Conservation (phyloP, 2,888 invertebrate genomes). For the Macrosiphum euphorbiae region DNA sequence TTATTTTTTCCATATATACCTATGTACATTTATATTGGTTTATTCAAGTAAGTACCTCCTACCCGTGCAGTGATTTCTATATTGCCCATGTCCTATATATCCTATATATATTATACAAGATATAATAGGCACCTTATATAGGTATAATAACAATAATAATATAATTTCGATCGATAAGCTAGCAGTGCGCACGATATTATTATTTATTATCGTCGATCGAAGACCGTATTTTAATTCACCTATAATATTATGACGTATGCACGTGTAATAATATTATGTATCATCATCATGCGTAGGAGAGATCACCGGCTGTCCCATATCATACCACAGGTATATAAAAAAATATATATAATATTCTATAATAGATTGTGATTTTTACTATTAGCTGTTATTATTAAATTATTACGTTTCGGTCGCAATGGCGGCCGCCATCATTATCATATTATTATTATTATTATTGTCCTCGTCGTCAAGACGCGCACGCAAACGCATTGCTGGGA, state of each 20-base stretch:
- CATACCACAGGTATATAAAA: background rate
- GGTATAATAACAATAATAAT: background rate
- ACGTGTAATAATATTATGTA: background rate
- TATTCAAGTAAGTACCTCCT: too few species aligned
- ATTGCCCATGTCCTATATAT: background rate
- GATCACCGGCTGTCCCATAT: background rate
- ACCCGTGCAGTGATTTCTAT: too few species aligned
- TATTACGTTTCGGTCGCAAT: background rate
- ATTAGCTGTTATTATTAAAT: background rate
- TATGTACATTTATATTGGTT: background rate
- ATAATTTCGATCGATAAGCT: background rate
- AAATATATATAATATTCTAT: background rate
- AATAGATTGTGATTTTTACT: background rate
- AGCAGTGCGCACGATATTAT: background rate
- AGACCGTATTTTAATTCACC: background rate
- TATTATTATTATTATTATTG: conserved; percentile 8
- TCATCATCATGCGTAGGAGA: background rate
- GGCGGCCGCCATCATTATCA: background rate
- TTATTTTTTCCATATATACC: background rate
- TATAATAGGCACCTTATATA: background rate
- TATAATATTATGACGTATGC: background rate
- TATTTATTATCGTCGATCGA: background rate
- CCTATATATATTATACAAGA: background rate
- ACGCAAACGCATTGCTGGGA: background rate
- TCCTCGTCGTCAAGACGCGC: background rate